Evolutionary conservation across 2,797 vertebrate species (phyloP).

Genomic region (Rhinatrema bivittatum): DNA sequence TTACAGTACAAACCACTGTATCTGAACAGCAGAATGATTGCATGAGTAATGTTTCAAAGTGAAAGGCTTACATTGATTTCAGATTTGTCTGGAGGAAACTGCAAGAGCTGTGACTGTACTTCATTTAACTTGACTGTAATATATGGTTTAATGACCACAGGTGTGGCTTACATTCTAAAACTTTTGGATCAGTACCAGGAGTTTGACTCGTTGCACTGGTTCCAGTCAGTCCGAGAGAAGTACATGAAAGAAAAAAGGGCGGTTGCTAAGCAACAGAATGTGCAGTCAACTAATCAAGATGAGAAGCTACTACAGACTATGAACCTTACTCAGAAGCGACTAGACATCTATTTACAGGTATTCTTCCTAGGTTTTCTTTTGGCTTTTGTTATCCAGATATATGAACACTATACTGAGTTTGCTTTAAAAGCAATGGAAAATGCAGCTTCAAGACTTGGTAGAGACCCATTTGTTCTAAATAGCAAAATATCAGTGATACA

Average conservation of each 20-base stretch:
- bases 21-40: too few species aligned
- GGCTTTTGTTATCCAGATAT: neutral
- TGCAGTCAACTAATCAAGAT: constrained; percentile 83
- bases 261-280: constrained; percentile 86
- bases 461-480: too few species aligned
- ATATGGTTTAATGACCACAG: constrained; percentile 57
- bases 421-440: too few species aligned
- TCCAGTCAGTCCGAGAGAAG: constrained; percentile 93
- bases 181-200: constrained; percentile 96
- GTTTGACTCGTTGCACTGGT: constrained; percentile 98
- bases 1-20: too few species aligned
- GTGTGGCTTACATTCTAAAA: constrained; percentile 96
- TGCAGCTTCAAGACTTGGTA: neutral
- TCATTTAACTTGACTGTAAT: too few species aligned
- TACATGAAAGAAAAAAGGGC: constrained; percentile 88
- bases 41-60: too few species aligned
- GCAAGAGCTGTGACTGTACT: too few species aligned
- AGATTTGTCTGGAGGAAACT: too few species aligned
- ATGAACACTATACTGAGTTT: neutral
- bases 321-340: constrained; percentile 95
- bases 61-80: too few species aligned
- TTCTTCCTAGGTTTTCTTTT: neutral
- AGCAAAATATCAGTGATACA: too few species aligned
- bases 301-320: constrained; percentile 94
- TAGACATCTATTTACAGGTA: constrained; percentile 92